Evolutionary conservation across 2,888 invertebrate species (phyloP).

Genomic region (Arge pagana): DNA sequence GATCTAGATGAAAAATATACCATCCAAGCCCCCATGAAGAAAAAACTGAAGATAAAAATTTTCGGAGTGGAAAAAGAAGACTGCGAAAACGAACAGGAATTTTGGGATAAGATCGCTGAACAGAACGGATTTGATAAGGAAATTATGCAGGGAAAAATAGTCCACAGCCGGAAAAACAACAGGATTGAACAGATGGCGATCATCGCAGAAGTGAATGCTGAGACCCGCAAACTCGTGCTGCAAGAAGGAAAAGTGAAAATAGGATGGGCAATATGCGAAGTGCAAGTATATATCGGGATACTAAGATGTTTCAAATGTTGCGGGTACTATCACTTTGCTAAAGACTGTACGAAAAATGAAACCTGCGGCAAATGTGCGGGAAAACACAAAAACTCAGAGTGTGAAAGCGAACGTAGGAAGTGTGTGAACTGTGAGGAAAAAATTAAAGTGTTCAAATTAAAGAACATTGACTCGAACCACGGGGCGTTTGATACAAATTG

Average conservation of each 20-base stretch:
- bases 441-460: constrained; percentile 17
- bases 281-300: background rate
- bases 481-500: constrained; percentile 17
- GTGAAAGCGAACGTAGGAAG: constrained; percentile 5
- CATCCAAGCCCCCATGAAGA: no score
- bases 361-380: constrained; percentile 16
- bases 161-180: no score
- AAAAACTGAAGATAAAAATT: no score
- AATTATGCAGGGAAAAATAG: no score
- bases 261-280: background rate
- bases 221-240: background rate
- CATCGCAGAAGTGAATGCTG: constrained; percentile 6
- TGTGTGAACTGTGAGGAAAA: constrained; percentile 19
- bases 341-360: constrained; percentile 5
- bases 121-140: no score
- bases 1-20: no score
- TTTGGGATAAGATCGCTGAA: no score
- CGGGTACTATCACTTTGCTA: constrained; percentile 15
- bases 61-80: no score
- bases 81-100: no score
- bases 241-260: constrained; percentile 18
- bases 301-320: constrained; percentile 15
- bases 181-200: no score
- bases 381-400: constrained; percentile 14
- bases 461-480: constrained; percentile 16